These are phyloP conservation scores for Daphoenositta chrysoptera DNA, from an alignment of 2,113 vertebrate genomes.

Conservation along the genomic window DNA sequence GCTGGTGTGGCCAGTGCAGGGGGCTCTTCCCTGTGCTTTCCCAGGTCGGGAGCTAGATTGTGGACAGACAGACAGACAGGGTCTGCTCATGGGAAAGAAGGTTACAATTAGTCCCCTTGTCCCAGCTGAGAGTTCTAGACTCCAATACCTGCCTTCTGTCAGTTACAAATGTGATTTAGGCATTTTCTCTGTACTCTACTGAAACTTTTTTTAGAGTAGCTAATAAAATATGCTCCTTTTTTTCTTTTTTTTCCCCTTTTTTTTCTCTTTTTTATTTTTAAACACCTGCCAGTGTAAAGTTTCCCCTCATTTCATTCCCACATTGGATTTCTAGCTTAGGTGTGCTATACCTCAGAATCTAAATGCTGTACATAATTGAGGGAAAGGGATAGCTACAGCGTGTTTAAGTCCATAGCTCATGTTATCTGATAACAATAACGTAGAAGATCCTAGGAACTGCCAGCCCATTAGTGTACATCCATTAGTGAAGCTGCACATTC, in stretches of 20 bases:
- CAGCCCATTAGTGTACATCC: neutral
- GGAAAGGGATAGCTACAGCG: neutral
- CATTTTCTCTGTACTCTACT: neutral
- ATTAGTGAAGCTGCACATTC: neutral
- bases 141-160: neutral
- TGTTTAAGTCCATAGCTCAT: neutral
- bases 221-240: neutral
- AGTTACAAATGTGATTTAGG: neutral
- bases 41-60: neutral
- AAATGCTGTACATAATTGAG: neutral
- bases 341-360: neutral
- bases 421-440: neutral
- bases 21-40: neutral
- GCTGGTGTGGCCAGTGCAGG: neutral
- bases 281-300: neutral
- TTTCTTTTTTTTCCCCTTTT: accelerated
- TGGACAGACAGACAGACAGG: neutral
- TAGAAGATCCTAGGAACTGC: neutral
- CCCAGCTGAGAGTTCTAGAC: neutral
- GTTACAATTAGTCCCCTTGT: neutral
- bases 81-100: neutral
- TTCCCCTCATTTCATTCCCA: neutral
- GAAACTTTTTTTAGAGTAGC: neutral
- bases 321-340: neutral
- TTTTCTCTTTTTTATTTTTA: neutral